Base-by-base conservation (phyloP, 2,797 vertebrate species). In the Tragopan temminckii region DNA sequence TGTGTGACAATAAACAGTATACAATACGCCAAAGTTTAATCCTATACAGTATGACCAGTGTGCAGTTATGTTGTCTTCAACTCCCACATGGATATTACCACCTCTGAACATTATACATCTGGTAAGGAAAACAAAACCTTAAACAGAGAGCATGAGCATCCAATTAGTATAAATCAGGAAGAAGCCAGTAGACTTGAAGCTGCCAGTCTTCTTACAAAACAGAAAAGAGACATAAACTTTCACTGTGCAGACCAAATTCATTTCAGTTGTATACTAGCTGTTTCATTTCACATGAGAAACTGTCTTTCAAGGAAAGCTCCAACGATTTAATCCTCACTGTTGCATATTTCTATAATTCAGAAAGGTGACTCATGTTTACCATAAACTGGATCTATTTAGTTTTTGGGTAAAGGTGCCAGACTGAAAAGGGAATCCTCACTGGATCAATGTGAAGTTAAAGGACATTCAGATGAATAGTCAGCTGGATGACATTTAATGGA, bases 381-480 rank as follows among this genome's bases (percentile, higher is more conserved):
- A 71, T 48, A 66, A 72, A 40, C 15, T 76, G 18, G 4, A 38
- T 38, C 13, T 69, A 3, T 48, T 86, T 80, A 61, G 7, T 77
- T 87, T 71, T 46, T 40, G 12, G 7, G 7, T 52, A 17, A 25
- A 77, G 85, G 57, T 80, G 25, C 4, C 61, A 27, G 8, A 36
- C 33, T 80, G 24, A 67, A 78, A 63, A 71, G 53, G 31, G 66
- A 78, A 80, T 52, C 7, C 11, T 80, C 0, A 2, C 78, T 81
- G 69, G n/a, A 63, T 81, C 33, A 20, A 20, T 76, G 11, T 36
- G 24, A 88, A 84, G 19, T 9, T 86, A 67, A 89, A 88, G 72
- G 80, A 59, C 85, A 52, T 80, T 69, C 42, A 84, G 58, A 75
- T 29, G 83, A 84, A 93, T 69, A 20, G 19, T 80, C 4, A 3